These are phyloP conservation scores for Ficedula albicollis DNA, from an alignment of 2,797 vertebrate species.

Conservation along the genomic window DNA sequence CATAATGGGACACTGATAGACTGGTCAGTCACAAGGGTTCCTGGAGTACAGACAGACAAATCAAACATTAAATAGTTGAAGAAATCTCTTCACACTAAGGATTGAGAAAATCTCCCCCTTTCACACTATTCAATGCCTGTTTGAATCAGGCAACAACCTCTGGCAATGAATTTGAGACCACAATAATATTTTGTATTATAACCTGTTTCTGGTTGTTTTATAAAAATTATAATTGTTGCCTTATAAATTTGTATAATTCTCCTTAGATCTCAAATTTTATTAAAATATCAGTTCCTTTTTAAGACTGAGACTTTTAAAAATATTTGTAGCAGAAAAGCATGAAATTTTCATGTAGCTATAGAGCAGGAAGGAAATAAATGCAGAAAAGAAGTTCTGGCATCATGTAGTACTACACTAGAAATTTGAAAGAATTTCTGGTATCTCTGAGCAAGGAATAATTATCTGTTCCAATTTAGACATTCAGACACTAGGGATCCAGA, in stretches of 20 bases:
- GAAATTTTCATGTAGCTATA: neutral
- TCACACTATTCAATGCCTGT: neutral
- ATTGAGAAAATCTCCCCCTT: neutral
- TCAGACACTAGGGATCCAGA: neutral
- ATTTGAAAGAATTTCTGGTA: neutral
- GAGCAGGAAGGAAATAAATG: neutral
- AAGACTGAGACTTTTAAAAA: neutral
- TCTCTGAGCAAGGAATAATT: neutral
- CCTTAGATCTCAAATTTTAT: neutral
- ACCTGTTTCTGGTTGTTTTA: neutral
- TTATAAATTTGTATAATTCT: neutral
- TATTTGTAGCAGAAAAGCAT: neutral
- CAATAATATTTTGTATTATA: neutral
- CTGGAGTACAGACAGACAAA: neutral
- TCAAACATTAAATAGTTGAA: neutral
- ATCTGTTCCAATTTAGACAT: neutral
- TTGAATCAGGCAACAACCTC: neutral
- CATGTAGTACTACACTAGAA: neutral
- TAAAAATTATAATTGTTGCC: neutral
- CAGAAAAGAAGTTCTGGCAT: neutral
- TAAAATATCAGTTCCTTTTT: neutral
- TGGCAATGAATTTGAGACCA: neutral
- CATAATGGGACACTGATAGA: neutral
- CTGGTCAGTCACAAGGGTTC: neutral
- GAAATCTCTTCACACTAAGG: neutral